A percentile compares a stretch with the other conserved stretches of the same genome.
Evolutionary conservation across 1,140 invertebrate species (phyloP).

Genomic region (Cotesia chilonis): DNA sequence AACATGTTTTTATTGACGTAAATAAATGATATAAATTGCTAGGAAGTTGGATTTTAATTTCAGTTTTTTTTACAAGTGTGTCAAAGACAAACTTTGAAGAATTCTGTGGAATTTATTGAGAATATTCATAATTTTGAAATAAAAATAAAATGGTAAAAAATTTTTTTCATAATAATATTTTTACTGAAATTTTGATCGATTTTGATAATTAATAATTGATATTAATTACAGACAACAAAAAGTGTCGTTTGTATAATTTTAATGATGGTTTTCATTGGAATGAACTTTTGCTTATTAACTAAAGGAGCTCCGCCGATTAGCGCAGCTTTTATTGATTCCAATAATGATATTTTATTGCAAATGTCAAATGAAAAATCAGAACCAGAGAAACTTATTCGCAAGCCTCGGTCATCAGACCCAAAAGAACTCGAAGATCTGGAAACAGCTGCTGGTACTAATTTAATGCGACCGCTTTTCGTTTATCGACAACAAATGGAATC

Average conservation of each 20-base stretch:
- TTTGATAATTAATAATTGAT: not conserved
- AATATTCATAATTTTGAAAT: slow-evolving; percentile 18
- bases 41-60: slow-evolving; percentile 32
- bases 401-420: not conserved
- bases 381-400: not conserved
- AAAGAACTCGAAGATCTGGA: slow-evolving; percentile 43
- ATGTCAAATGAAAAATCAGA: not conserved
- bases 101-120: not conserved
- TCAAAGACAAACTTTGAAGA: slow-evolving; percentile 8
- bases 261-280: not conserved
- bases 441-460: slow-evolving; percentile 59
- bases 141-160: slow-evolving; percentile 19
- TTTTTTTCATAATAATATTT: not conserved
- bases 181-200: no score
- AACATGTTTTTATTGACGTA: slow-evolving; percentile 61
- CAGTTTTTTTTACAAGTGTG: slow-evolving; percentile 31
- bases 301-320: no score
- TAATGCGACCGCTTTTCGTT: slow-evolving; percentile 61
- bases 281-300: not conserved
- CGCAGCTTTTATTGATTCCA: no score
- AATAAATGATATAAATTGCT: slow-evolving; percentile 58
- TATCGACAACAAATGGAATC: slow-evolving; percentile 61
- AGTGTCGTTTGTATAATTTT: not conserved
- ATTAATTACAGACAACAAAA: slow-evolving; percentile 7
- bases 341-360: not conserved